Evolutionary conservation across 2,888 invertebrate genomes (phyloP), one percentile per base, ranked within the genome.

Genomic region (Sicus ferrugineus): DNA sequence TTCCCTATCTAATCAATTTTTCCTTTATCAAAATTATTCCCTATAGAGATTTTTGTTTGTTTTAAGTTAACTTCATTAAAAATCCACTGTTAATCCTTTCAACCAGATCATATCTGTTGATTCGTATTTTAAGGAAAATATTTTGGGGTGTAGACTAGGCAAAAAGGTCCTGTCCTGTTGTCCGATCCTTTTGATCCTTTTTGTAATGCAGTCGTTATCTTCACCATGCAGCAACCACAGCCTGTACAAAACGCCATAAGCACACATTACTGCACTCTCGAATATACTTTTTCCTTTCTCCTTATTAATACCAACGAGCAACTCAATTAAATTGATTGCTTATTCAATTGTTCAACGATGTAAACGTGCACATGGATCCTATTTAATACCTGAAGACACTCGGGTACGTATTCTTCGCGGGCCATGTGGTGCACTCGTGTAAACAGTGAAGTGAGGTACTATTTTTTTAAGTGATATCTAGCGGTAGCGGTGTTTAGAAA

Each of bases 31-130:
- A n/a, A n/a, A n/a, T n/a, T n/a, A n/a, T n/a, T n/a, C n/a, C n/a
- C n/a, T n/a, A n/a, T n/a, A n/a, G n/a, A n/a, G n/a, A n/a, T 42
- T 42, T 4, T 42, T 42, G n/a, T 42, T 42, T 42, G n/a, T 42
- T 42, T 42, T 4, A 9, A 14, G 9, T 42, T 42, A 42, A 9
- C 9, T 42, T 42, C 42, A 42, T 16, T 42, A 4, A n/a, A 54
- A 42, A 54, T 54, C 54, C 54, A 16, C 28, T 54, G 54, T n/a
- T 28, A 54, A 54, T 54, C 28, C 54, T 54, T 54, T 54, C 54
- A 54, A n/a, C 54, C 28, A n/a, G n/a, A 26, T 23, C 28, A 28
- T 26, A 28, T 23, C 28, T 16, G 4, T 54, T 19, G 16, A 54
- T 54, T 42, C 42, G n/a, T n/a, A 42, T 42, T n/a, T n/a, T 42